Percentiles rank a stretch among this genome's conserved stretches.
Conservation (phyloP, 2,797 vertebrate species). For the Diplodus puntazzo region DNA sequence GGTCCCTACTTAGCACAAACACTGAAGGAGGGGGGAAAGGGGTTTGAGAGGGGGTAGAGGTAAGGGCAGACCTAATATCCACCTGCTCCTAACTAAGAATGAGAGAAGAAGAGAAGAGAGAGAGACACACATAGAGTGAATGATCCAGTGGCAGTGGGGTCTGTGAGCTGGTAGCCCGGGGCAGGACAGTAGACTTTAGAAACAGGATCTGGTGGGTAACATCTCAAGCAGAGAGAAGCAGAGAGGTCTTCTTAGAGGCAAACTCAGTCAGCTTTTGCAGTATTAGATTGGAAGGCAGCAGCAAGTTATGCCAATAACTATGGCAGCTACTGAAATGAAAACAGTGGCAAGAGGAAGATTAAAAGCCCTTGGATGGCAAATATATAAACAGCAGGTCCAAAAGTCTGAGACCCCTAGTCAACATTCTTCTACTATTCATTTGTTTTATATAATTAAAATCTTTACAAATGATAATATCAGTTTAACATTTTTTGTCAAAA, state of each 20-base stretch:
- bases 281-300: constrained; percentile 9
- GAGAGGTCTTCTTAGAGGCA: constrained; percentile 30
- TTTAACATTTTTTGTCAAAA: no score
- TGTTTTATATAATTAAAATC: no score
- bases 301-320: constrained; percentile 16
- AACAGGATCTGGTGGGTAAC: constrained; percentile 2
- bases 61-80: constrained; percentile 68
- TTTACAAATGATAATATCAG: no score
- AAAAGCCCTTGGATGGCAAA: no score
- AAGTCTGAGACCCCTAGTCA: no score
- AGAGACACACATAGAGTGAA: constrained; percentile 23
- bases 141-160: constrained; percentile 38
- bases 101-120: constrained; percentile 26
- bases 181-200: constrained; percentile 33
- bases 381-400: no score
- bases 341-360: constrained; percentile 9
- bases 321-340: constrained; percentile 18
- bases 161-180: constrained; percentile 26
- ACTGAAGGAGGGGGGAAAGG: constrained; percentile 62
- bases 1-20: constrained; percentile 80
- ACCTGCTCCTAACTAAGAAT: constrained; percentile 56
- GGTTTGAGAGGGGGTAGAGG: constrained; percentile 61
- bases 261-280: constrained; percentile 21
- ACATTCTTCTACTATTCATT: no score
- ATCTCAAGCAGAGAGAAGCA: constrained; percentile 38